phyloP scores from a whole-genome alignment of 2,797 vertebrate species.

The Pteronotus mesoamericanus region DNA sequence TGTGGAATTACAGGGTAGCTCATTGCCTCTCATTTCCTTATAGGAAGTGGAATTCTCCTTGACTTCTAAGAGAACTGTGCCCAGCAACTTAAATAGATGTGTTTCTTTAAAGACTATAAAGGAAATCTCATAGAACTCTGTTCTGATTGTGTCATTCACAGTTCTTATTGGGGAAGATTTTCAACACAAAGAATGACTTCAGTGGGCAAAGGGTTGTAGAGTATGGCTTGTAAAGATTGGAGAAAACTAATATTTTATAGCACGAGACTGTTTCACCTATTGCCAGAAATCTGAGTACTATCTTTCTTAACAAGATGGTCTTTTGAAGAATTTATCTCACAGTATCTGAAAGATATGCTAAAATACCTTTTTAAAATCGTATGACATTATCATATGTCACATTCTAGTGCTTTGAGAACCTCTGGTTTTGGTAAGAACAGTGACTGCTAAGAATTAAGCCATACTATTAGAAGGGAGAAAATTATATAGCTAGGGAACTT shows the following conservation, averaged over 20 bases:
- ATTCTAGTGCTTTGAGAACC: neutral
- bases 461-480: neutral
- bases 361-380: neutral
- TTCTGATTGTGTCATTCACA: neutral
- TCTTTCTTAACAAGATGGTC: neutral
- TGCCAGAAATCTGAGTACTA: neutral
- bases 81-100: neutral
- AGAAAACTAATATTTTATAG: slow-evolving; percentile 8
- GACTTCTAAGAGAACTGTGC: neutral
- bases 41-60: neutral
- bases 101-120: neutral
- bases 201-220: neutral
- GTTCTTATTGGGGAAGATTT: neutral
- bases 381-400: neutral
- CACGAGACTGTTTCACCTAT: neutral
- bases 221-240: neutral
- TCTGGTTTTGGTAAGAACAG: neutral
- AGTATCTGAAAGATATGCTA: neutral
- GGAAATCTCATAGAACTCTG: neutral
- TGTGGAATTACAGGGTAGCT: neutral
- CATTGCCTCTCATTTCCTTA: neutral
- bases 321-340: neutral
- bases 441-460: neutral
- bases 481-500: neutral
- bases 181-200: neutral